These are phyloP conservation scores for Cremastobaeus sp. DNA, from an alignment of 2,888 invertebrate species.

Conservation along the genomic window DNA sequence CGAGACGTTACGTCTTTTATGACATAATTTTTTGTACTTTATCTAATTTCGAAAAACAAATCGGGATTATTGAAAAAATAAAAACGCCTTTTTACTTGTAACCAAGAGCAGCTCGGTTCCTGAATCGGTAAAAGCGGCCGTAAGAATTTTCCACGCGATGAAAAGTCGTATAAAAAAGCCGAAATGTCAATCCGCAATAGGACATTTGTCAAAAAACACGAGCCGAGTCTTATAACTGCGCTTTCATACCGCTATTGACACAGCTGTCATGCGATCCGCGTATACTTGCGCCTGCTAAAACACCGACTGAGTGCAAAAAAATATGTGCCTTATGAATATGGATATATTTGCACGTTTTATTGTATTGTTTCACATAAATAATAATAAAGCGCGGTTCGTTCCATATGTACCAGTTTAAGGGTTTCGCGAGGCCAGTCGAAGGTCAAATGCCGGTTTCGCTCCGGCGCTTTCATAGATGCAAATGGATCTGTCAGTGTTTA, in stretches of 20 bases:
- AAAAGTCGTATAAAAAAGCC: too few relatives aligned
- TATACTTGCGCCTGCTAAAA: conserved; percentile 33
- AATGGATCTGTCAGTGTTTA: too few relatives aligned
- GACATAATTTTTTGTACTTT: too few relatives aligned
- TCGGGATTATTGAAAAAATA: too few relatives aligned
- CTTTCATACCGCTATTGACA: too few relatives aligned
- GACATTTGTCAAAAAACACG: conserved; percentile 49
- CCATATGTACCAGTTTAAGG: conserved; percentile 36
- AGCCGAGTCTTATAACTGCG: too few relatives aligned
- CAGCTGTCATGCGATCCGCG: conserved; percentile 28
- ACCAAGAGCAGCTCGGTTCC: too few relatives aligned
- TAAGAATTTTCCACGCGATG: too few relatives aligned
- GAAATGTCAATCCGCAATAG: conserved; percentile 40
- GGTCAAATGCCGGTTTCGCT: conserved; percentile 34
- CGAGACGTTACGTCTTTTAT: too few relatives aligned
- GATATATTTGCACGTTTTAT: conserved; percentile 37
- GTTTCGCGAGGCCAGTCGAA: conserved; percentile 35
- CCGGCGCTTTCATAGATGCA: conserved; percentile 8
- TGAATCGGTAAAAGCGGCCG: too few relatives aligned
- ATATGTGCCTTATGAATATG: conserved; percentile 33
- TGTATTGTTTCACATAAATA: conserved; percentile 41
- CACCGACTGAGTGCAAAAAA: conserved; percentile 21
- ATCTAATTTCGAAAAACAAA: too few relatives aligned
- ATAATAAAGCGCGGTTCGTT: conserved; percentile 40
- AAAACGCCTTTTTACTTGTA: too few relatives aligned